Evolutionary conservation across 2,113 vertebrate species (phyloP).

Genomic region (Trogon melanurus): DNA sequence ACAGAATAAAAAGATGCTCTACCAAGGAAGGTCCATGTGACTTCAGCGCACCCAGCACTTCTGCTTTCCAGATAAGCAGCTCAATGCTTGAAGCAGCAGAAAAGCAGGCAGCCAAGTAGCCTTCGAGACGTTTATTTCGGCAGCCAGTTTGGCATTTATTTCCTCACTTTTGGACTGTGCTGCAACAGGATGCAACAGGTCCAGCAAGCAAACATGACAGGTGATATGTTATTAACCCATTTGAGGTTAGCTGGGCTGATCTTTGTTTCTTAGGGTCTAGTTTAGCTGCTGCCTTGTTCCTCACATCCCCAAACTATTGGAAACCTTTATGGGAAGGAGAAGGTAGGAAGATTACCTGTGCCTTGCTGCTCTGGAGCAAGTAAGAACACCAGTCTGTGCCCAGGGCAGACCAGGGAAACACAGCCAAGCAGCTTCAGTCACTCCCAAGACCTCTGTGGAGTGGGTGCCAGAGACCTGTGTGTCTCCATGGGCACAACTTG

Average conservation of each 20-base stretch:
- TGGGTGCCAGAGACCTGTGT: background rate
- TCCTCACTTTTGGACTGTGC: background rate
- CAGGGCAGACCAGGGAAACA: background rate
- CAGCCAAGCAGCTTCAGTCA: background rate
- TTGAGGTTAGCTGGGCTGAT: background rate
- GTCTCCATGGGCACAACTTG: background rate
- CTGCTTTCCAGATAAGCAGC: conserved; percentile 21
- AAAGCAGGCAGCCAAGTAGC: background rate
- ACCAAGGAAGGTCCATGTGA: background rate
- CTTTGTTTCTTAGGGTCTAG: background rate
- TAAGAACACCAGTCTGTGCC: background rate
- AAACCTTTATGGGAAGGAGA: background rate
- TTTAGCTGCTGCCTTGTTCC: background rate
- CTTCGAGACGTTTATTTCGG: background rate
- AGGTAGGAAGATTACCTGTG: background rate
- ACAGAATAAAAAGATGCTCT: background rate
- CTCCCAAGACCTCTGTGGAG: background rate
- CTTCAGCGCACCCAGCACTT: background rate
- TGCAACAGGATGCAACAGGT: background rate
- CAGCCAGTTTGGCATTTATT: background rate
- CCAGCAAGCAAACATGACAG: background rate
- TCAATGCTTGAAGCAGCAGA: background rate
- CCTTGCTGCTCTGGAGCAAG: background rate
- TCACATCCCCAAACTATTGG: background rate
- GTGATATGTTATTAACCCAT: background rate